Evolutionary conservation across 2,888 invertebrate genomes (phyloP), one percentile per base, ranked within the genome.

Genomic region (Criorhina ranunculi): DNA sequence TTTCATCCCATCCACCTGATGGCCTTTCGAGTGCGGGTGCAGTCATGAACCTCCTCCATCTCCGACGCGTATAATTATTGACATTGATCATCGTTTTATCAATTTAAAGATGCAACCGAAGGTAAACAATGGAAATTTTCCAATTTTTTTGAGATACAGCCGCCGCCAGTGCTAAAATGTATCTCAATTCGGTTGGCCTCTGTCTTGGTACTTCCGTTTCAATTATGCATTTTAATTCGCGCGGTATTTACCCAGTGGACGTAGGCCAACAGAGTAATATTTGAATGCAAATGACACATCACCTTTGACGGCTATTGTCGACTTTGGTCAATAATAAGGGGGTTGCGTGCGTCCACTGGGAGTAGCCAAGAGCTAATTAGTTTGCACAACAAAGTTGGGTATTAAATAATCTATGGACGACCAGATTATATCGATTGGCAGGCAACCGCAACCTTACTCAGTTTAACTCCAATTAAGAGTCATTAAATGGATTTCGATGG

Each of bases 41-140:
- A 55, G 46, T 19, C 33, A 37, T 66, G 37, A 69, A 44, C 55
- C 69, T 44, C 17, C 57, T 44, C 17, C 57, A 57, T 19, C 35
- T 35, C 33, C 3, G 57, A 4, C 37, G 35, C 19, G 37, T 42
- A n/a, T n/a, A 40, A 67, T 67, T 67, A 67, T 67, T 53, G 67
- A 42, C 67, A 67, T 53, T 53, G 53, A 53, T 67, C 53, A 29
- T 67, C 53, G 17, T 67, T 40, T 72, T 40, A 5, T 49, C 49
- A 51, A 53, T 64, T 62, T 73, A 12, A 29, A 15, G 37, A 59
- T 46, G n/a, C 15, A 37, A 15, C 15, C 35, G 11, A 44, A 35
- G 17, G 19, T 12, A 51, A 55, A 51, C 31, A 51, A 24, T 6
- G 49, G 49, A 15, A 29, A 29, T 4, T 15, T n/a, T 40, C 37